Evolutionary conservation across 37 sponge, comb jelly and placozoan genomes (phyloP), one percentile per base, ranked within the genome.

Genomic region (Petrosia ficiformis): DNA sequence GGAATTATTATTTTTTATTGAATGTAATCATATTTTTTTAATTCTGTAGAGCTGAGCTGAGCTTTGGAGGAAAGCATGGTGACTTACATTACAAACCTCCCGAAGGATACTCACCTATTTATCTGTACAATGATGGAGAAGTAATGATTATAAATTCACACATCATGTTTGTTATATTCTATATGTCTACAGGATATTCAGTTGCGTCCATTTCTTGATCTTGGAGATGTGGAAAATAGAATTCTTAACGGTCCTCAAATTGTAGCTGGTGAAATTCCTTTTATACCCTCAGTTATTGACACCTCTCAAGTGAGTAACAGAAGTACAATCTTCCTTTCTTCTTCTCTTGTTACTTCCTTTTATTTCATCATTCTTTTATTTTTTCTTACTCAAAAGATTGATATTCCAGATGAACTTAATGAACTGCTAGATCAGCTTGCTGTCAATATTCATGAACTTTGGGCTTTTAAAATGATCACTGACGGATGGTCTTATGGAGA

Each of bases 401-500:
- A 36, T 35, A 37, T 58, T 16, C 75, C 39, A 28, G 1, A 21
- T 25, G 35, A 24, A n/a, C 59, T 58, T 11, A 16, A 68, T 4
- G 5, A 68, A 21, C 19, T 68, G 29, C 10, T 56, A 2, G 58
- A 81, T 68, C 37, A 68, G 26, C 69, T 95, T 57, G 96, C 96
- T 1, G 79, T 85, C 29, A 76, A 95, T 56, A 77, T 92, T 39
- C 96, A 95, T 65, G 96, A 95, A 31, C 77, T 89, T 22, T 95
- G 96, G 96, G 76, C 93, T 16, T 67, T 68, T 68, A 81, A 81
- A 66, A 95, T 92, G 86, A 88, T 95, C 3, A 86, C 80, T 1
- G 30, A 42, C 54, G 96, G 96, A 41, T 95, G 35, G 4, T 92
- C 78, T 81, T 82, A 39, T 19, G 58, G 71, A 57, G 90, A 78